Conservation (phyloP, 1,140 invertebrate species). For the Drosophila mauritiana region DNA sequence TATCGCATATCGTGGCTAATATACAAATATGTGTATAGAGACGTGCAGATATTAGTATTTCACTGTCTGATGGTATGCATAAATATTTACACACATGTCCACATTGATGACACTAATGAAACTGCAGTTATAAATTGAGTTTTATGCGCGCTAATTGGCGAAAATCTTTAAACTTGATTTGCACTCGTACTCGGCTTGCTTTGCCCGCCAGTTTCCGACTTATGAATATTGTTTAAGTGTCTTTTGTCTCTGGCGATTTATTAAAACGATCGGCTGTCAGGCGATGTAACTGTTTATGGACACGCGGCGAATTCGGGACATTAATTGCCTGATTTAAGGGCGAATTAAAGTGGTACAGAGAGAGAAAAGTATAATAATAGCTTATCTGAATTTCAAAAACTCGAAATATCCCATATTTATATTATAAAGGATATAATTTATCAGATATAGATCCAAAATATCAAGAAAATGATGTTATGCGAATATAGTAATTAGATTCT, state of each 20-base stretch:
- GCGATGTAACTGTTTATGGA: constrained; percentile 34
- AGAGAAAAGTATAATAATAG: background rate
- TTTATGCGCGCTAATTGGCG: constrained; percentile 59
- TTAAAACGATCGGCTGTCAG: constrained; percentile 40
- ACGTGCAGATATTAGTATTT: constrained; percentile 12
- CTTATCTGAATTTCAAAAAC: too few species aligned
- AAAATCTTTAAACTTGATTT: constrained; percentile 49
- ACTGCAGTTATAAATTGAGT: constrained; percentile 56
- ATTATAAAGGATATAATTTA: too few species aligned
- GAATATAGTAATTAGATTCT: too few species aligned
- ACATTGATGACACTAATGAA: constrained; percentile 30
- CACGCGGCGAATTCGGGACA: constrained; percentile 6
- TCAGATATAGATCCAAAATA: too few species aligned
- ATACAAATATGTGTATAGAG: constrained; percentile 4
- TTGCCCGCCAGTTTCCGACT: background rate
- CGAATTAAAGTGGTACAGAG: constrained; percentile 28
- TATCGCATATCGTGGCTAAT: constrained; percentile 28
- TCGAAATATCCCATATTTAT: background rate
- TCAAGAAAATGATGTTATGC: too few species aligned
- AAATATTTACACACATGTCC: constrained; percentile 12
- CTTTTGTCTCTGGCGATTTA: constrained; percentile 36
- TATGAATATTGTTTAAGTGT: constrained; percentile 4
- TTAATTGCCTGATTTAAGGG: constrained; percentile 55
- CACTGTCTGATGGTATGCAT: background rate
- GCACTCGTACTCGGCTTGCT: background rate